These are phyloP conservation scores for Mellivora capensis DNA, from an alignment of 2,113 vertebrate species.

Conservation along the genomic window DNA sequence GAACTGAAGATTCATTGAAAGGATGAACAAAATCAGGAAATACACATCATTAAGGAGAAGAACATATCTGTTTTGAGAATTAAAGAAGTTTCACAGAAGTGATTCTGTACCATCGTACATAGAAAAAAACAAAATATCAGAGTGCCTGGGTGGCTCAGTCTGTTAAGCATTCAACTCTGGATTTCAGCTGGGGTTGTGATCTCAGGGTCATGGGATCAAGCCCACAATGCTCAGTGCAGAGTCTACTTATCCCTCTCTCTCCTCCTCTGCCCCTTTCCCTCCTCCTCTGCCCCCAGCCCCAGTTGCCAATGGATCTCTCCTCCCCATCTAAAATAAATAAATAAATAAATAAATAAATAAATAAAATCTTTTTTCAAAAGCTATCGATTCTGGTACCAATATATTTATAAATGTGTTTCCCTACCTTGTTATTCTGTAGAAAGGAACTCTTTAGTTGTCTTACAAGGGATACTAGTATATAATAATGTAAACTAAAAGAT, in stretches of 20 bases:
- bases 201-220: neutral
- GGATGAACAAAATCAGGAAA: neutral
- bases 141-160: neutral
- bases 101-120: neutral
- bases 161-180: neutral
- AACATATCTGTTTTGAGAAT: neutral
- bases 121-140: no score
- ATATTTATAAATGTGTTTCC: neutral
- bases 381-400: neutral
- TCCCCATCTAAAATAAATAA: neutral
- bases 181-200: neutral
- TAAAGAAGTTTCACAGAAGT: neutral
- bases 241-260: neutral
- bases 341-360: neutral
- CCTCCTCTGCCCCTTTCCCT: neutral
- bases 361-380: neutral
- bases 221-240: neutral
- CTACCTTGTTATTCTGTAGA: neutral
- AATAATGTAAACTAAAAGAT: neutral
- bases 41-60: neutral
- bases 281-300: neutral
- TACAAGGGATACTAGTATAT: neutral
- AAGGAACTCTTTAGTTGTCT: neutral
- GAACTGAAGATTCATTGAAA: neutral
- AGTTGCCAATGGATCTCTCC: neutral